phyloP scores from a whole-genome alignment of 2,113 vertebrate genomes.

The Rhabdomys dilectus region DNA sequence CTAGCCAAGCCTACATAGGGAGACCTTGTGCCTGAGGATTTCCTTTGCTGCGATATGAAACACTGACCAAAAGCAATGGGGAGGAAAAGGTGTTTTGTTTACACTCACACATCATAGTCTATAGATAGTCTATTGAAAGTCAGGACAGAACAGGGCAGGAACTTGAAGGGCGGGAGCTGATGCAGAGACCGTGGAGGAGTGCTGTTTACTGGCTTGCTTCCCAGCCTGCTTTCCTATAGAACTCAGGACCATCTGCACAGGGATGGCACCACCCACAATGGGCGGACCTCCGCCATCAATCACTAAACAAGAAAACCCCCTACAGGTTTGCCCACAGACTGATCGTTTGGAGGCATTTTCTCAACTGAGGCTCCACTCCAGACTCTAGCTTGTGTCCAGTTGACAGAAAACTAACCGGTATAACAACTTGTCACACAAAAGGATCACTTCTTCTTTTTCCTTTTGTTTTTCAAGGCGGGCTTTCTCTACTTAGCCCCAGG shows the following conservation, averaged over 20 bases:
- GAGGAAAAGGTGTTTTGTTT: not conserved
- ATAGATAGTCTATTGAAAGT: not conserved
- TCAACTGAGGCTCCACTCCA: not conserved
- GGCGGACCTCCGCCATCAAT: not conserved
- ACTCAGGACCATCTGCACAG: not conserved
- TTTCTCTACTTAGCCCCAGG: not conserved
- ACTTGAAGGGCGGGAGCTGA: not conserved
- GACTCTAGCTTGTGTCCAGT: not conserved
- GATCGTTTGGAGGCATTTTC: not conserved
- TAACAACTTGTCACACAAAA: not conserved
- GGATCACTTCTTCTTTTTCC: not conserved
- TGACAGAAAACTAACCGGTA: not conserved
- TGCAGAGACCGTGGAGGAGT: not conserved
- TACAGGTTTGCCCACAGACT: not conserved
- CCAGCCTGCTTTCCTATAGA: not conserved
- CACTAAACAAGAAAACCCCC: not conserved
- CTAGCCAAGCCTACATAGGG: not conserved
- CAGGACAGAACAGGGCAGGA: not conserved
- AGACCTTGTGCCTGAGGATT: not conserved
- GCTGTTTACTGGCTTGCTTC: not conserved
- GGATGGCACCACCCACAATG: not conserved
- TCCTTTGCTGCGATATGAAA: not conserved
- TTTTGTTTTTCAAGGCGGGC: not conserved
- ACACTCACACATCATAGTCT: not conserved
- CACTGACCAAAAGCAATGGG: not conserved